These are phyloP conservation scores for Anodontia alba DNA, from an alignment of 2,888 invertebrate species.

Conservation along the genomic window DNA sequence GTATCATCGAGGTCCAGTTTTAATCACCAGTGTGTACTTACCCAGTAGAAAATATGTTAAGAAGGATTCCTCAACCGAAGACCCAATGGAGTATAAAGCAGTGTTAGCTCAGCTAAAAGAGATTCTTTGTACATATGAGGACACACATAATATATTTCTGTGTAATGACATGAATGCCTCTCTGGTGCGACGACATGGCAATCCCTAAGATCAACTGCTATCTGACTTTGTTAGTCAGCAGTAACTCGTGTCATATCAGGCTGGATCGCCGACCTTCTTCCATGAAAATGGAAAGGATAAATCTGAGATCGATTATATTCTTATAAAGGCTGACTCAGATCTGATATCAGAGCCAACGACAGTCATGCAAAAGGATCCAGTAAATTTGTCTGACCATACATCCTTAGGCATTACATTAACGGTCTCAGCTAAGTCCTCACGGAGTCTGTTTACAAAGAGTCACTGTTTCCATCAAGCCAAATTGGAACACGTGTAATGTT, in stretches of 20 bases:
- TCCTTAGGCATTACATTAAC: neutral
- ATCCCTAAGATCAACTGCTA: neutral
- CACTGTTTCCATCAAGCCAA: neutral
- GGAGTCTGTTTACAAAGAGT: neutral
- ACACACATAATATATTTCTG: neutral
- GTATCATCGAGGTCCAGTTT: neutral
- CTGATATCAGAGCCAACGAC: neutral
- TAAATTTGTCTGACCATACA: neutral
- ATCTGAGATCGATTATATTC: neutral
- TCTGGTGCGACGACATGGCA: neutral
- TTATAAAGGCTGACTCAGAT: neutral
- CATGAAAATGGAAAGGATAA: neutral
- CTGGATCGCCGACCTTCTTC: neutral
- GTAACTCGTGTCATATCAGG: neutral
- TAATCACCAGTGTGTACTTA: neutral
- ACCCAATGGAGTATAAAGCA: neutral
- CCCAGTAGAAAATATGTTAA: slow-evolving; percentile 2
- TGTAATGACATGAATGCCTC: neutral
- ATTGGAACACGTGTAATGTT: neutral
- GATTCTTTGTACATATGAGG: neutral
- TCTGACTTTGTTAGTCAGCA: neutral
- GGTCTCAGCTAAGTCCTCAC: too few relatives aligned
- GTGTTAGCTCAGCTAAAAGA: neutral
- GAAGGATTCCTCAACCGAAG: neutral
- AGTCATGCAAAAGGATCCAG: neutral